Conservation (phyloP, 2,888 invertebrate species). For the Nomada fucata region DNA sequence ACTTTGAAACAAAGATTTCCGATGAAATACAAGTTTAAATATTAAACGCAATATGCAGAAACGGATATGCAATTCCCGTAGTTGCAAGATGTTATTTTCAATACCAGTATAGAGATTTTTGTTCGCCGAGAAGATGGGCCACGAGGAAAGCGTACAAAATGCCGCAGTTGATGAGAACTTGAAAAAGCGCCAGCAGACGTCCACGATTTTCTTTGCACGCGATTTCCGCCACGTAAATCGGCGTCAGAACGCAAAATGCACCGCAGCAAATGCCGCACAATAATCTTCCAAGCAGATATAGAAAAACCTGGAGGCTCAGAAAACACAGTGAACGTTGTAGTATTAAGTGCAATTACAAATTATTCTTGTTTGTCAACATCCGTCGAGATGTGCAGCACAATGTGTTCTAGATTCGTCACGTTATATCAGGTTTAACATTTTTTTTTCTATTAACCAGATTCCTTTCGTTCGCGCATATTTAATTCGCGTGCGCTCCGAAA, state of each 20-base stretch:
- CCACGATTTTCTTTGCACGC: conserved; percentile 73
- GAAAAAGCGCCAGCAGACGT: conserved; percentile 74
- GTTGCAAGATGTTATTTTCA: not conserved
- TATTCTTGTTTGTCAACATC: not conserved
- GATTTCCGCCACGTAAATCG: conserved; percentile 78
- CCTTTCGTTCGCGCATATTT: too few relatives aligned
- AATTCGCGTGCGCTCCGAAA: too few relatives aligned
- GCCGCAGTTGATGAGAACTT: conserved; percentile 77
- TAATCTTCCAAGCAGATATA: conserved; percentile 73
- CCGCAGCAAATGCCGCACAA: conserved; percentile 77
- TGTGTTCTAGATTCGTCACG: too few relatives aligned
- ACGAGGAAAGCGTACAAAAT: conserved; percentile 76
- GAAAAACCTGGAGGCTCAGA: conserved; percentile 27
- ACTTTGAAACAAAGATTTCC: too few relatives aligned
- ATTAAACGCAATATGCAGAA: too few relatives aligned
- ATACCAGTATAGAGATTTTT: conserved; percentile 65
- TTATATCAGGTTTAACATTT: too few relatives aligned
- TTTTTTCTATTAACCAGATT: too few relatives aligned
- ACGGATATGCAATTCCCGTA: too few relatives aligned
- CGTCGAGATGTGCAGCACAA: too few relatives aligned
- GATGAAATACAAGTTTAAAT: too few relatives aligned
- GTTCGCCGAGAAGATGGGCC: conserved; percentile 66
- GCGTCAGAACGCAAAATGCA: conserved; percentile 72
- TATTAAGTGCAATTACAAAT: not conserved
- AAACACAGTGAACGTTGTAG: not conserved